Evolutionary conservation across 2,797 vertebrate genomes (phyloP).

Genomic region (Limnodromus scolopaceus): DNA sequence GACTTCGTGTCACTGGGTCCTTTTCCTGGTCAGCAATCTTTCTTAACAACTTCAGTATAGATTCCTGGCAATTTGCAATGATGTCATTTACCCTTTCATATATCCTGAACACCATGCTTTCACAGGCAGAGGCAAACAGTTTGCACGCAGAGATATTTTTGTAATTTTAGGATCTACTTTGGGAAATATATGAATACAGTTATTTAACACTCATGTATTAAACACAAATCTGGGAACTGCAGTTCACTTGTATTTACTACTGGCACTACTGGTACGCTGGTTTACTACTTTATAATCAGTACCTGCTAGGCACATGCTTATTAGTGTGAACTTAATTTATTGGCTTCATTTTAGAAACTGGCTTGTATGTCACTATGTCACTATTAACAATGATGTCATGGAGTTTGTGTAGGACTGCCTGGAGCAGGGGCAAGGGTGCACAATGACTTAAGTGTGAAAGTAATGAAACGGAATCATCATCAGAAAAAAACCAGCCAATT

Average conservation of each 20-base stretch:
- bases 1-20: fast-evolving
- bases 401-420: neutral
- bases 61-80: neutral
- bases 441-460: neutral
- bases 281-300: slow-evolving; percentile 27
- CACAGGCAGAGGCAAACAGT: neutral
- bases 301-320: neutral
- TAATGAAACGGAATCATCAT: neutral
- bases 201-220: neutral
- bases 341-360: neutral
- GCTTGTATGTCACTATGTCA: neutral
- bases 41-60: neutral
- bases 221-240: neutral
- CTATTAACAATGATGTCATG: neutral
- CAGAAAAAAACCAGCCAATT: neutral
- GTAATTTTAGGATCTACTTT: neutral
- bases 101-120: neutral
- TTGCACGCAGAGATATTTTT: neutral
- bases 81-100: neutral
- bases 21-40: neutral
- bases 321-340: neutral
- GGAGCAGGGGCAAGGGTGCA: fast-evolving
- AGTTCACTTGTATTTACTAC: neutral
- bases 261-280: neutral
- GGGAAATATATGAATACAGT: neutral